Percentiles rank a stretch among this genome's conserved stretches.
Conservation (phyloP, 2,797 vertebrate species). For the Enteromius argenteus region DNA sequence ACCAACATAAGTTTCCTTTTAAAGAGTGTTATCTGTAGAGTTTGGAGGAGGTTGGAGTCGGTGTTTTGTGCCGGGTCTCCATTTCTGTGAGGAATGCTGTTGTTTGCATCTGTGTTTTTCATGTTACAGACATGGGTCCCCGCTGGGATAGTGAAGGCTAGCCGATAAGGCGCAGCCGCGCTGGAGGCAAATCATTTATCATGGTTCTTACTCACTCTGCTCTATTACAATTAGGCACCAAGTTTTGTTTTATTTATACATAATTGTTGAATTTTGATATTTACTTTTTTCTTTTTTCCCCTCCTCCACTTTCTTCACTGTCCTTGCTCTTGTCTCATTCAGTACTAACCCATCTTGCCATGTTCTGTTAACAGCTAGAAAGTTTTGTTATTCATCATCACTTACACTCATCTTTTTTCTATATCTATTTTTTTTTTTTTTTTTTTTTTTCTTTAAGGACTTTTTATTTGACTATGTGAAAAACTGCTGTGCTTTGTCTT, state of each 20-base stretch:
- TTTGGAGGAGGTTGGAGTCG: conserved; percentile 64
- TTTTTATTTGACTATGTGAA: conserved; percentile 4
- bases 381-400: conserved; percentile 2
- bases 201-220: conserved; percentile 83
- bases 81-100: conserved; percentile 83
- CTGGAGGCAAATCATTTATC: conserved; percentile 85
- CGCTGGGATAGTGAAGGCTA: conserved; percentile 87
- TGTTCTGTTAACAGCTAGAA: conserved; percentile 40
- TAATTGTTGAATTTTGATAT: conserved; percentile 48
- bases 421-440: background rate
- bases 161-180: conserved; percentile 85
- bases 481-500: conserved; percentile 39
- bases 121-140: conserved; percentile 88
- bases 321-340: conserved; percentile 45
- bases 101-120: conserved; percentile 90
- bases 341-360: conserved; percentile 57
- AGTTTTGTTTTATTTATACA: conserved; percentile 52
- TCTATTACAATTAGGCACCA: conserved; percentile 81
- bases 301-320: conserved; percentile 33
- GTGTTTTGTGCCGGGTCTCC: conserved; percentile 69
- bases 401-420: background rate
- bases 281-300: conserved; percentile 55
- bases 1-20: background rate
- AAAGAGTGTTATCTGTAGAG: conserved; percentile 43
- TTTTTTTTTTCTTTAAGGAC: background rate